Evolutionary conservation across 2,797 vertebrate species (phyloP), one percentile per base, ranked within the genome.

Genomic region (Huso huso): DNA sequence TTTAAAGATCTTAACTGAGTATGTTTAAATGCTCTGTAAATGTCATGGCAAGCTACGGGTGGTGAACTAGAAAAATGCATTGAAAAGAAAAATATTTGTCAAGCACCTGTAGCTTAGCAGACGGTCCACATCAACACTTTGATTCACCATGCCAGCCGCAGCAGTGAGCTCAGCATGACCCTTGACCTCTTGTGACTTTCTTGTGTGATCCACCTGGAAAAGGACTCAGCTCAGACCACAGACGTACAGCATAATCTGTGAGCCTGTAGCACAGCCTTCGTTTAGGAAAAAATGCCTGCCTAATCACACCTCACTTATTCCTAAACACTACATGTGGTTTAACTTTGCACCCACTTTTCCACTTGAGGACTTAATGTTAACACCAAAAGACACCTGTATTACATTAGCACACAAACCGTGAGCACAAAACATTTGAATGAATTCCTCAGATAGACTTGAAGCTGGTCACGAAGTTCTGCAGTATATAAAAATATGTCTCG

Each of bases 261-360:
- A 77, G 71, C 62, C 61, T 69, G 69, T 68, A 72, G 72, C 73
- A 37, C 71, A 72, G 66, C 53, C 72, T 75, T 69, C 73, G 61
- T 65, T 68, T 62, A 72, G 58, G 70, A 62, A 65, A 73, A 80
- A 64, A 71, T 76, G 71, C 79, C 74, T 76, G 76, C 76, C 72
- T 51, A 81, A 90, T 93, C 91, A 82, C 90, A 93, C 90, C 89
- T 93, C 87, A 86, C 83, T 83, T 77, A 83, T 86, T 82, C 83
- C 85, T 88, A 86, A 80, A 86, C 80, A 81, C 75, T 78, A 91
- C 94, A 96, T 96, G 90, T 97, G 95, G 93, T 97, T 98, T 91
- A 87, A 94, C 90, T 98, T 98, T 95, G 86, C 93, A 96, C 94
- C 91, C 91, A 94, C 90, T 94, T 95, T 93, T 92, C 93, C 91